Conservation (phyloP, 2,113 vertebrate genomes). For the Telmatochromis bifrenatus region DNA sequence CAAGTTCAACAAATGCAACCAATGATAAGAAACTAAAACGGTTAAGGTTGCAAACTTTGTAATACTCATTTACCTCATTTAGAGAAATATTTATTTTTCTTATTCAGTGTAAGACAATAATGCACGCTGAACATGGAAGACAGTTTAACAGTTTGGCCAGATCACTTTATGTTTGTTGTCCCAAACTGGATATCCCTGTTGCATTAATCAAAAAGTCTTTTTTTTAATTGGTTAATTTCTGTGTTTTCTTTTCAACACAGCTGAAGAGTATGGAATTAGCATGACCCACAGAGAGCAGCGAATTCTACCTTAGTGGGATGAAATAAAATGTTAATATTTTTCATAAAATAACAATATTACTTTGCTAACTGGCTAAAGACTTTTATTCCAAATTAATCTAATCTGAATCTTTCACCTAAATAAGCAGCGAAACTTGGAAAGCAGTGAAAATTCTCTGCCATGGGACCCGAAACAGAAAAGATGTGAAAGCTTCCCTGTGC, state of each 20-base stretch:
- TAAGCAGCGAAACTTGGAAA: not conserved
- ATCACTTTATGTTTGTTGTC: not conserved
- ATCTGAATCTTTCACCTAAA: not conserved
- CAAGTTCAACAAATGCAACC: not conserved
- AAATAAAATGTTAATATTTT: not conserved
- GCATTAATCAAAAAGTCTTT: not conserved
- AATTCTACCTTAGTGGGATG: not conserved
- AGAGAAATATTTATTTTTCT: not conserved
- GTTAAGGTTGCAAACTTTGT: not conserved
- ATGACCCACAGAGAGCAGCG: not conserved
- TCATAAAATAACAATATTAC: not conserved
- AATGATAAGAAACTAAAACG: not conserved
- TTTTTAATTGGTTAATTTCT: not conserved
- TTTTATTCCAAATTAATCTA: not conserved
- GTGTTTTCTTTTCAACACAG: not conserved
- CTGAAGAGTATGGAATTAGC: not conserved
- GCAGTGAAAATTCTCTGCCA: not conserved
- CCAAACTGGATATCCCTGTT: not conserved
- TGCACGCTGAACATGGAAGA: not conserved
- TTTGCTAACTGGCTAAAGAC: not conserved
- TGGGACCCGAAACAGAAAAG: not conserved
- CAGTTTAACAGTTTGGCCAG: not conserved
- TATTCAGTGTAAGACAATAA: not conserved
- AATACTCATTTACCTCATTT: not conserved
- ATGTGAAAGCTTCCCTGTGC: not conserved